A percentile compares a stretch with the other conserved stretches of the same genome.
phyloP scores from a whole-genome alignment of 2,113 vertebrate genomes.

The Clinocottus analis region DNA sequence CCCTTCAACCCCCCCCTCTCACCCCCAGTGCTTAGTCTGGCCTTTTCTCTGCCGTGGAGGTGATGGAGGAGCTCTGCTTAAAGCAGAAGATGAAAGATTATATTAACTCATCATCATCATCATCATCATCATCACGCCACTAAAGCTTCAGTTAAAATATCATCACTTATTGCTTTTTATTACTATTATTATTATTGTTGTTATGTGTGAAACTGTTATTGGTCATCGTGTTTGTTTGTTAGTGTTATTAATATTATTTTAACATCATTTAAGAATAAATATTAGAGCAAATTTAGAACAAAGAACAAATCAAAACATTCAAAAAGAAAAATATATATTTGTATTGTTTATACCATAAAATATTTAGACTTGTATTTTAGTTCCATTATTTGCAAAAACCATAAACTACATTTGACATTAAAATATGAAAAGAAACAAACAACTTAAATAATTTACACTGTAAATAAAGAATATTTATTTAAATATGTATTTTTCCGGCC shows the following conservation, averaged over 20 bases:
- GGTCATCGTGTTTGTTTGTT: not conserved
- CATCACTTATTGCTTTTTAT: not conserved
- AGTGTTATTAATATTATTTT: not conserved
- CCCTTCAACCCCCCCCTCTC: slow-evolving; percentile 1
- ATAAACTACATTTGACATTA: not conserved
- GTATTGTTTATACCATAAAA: not conserved
- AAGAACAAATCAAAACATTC: not conserved
- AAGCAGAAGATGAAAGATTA: not conserved
- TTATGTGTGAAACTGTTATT: not conserved
- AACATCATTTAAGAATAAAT: too few relatives aligned
- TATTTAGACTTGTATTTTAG: not conserved
- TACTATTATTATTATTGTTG: too few relatives aligned
- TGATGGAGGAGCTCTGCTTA: not conserved
- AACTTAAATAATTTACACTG: not conserved
- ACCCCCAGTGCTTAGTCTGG: slow-evolving; percentile 43
- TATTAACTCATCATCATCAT: not conserved
- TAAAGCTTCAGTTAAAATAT: not conserved
- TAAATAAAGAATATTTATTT: not conserved
- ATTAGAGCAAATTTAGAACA: not conserved
- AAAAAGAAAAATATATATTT: not conserved
- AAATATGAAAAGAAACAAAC: not conserved
- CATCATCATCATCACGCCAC: not conserved
- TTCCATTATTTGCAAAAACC: not conserved
- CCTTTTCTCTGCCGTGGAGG: slow-evolving; percentile 23
- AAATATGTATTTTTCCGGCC: not conserved